Evolutionary conservation across 2,113 vertebrate genomes (phyloP), one percentile per base, ranked within the genome.

Genomic region (Silurus meridionalis): DNA sequence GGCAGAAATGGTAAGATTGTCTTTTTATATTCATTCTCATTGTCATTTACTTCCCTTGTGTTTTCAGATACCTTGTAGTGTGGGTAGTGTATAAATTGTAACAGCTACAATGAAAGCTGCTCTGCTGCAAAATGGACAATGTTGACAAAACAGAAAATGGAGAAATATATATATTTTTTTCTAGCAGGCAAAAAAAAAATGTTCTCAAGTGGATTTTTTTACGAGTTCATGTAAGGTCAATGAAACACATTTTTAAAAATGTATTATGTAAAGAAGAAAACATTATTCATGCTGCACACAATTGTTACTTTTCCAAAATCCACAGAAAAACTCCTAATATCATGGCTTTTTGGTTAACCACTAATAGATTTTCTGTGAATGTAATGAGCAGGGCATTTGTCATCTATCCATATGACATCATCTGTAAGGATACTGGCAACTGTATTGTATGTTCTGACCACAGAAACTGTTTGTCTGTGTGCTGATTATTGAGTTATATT

Each of bases 1-100:
- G 96, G 25, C 96, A 97, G 90, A 99, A 98, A 91, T 99, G 98
- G 98, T 99, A 91, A 96, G 96, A 55, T 19, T 37, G 9, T n/a
- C 48, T 6, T 14, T 75, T 14, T 81, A 17, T 55, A 23, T 71
- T 15, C 6, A 53, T 15, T 63, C 48, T 5, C 11, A 63, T n/a
- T 50, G 11, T 67, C 19, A 37, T 53, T 81, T 55, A 10, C 5
- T 83, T 58, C 14, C 8, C 50, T 52, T 64, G 14, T 78, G n/a
- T 37, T 78, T 55, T 23, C 48, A 64, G 11, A 57, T 48, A 37
- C 17, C 9, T 50, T 63, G 25, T 61, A 60, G 78, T 14, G n/a
- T 23, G 14, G 37, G 69, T 19, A 19, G 48, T 23, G 10, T n/a
- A 6, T 66, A 5, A 82, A 67, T 55, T 10, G 8, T 25, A 61